These are phyloP conservation scores for Lepetodrilus schrolli DNA, from an alignment of 2,888 invertebrate genomes.

Conservation along the genomic window DNA sequence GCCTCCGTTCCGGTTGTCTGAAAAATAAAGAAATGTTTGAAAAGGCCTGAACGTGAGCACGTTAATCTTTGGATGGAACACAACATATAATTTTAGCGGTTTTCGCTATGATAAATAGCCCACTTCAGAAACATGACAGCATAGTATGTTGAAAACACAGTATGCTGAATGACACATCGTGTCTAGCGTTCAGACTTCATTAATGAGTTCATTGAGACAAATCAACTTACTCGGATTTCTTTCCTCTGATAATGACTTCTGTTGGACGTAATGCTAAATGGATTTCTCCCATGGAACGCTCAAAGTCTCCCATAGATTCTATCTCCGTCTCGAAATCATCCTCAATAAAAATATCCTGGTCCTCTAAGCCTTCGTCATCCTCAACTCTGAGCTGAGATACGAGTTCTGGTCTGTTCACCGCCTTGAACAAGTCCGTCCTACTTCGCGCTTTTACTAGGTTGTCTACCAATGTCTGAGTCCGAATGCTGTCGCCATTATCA, in stretches of 20 bases:
- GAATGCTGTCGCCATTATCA: background rate
- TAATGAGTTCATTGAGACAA: background rate
- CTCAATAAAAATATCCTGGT: background rate
- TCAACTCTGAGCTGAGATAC: background rate
- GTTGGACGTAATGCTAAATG: background rate
- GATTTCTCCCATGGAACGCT: slow-evolving; percentile 13
- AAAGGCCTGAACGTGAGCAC: too few relatives aligned
- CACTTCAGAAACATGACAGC: too few relatives aligned
- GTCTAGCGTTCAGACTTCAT: background rate
- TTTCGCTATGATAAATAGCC: too few relatives aligned
- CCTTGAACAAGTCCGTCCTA: background rate
- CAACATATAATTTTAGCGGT: too few relatives aligned
- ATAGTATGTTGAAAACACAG: too few relatives aligned
- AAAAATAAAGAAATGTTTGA: background rate
- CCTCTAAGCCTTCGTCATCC: background rate
- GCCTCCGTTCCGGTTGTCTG: background rate
- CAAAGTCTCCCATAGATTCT: slow-evolving; percentile 4
- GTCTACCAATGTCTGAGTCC: background rate
- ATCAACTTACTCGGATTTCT: background rate
- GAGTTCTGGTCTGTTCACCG: background rate
- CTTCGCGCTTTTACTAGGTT: background rate
- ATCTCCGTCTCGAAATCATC: slow-evolving; percentile 1
- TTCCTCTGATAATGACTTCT: background rate
- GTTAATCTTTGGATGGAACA: too few relatives aligned
- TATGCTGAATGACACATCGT: background rate